Evolutionary conservation across 2,113 vertebrate genomes (phyloP).

Genomic region (Glaucomys volans): DNA sequence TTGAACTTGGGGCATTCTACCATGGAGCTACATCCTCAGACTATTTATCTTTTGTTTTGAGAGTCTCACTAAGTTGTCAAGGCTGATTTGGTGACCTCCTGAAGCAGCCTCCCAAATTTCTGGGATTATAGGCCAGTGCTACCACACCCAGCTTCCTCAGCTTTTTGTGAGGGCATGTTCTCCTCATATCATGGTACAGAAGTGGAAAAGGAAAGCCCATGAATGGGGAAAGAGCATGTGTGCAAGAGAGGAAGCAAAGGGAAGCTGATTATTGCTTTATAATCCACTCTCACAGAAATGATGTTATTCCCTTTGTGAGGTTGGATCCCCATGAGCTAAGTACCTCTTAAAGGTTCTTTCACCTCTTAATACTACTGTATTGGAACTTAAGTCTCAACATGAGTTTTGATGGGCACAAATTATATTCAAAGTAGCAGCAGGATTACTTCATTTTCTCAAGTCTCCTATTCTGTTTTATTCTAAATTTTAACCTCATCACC

Average conservation of each 20-base stretch:
- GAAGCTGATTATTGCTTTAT: not conserved
- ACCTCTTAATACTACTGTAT: not conserved
- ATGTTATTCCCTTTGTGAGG: not conserved
- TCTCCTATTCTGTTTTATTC: not conserved
- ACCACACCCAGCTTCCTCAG: too few species aligned
- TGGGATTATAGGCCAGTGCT: too few species aligned
- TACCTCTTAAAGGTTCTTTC: not conserved
- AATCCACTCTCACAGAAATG: not conserved
- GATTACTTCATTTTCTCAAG: not conserved
- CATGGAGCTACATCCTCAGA: too few species aligned
- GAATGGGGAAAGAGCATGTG: not conserved
- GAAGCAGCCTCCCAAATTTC: too few species aligned
- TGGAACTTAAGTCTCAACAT: not conserved
- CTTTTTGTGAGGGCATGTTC: not conserved
- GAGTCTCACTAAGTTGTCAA: too few species aligned
- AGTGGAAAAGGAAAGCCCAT: not conserved
- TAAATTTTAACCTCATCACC: not conserved
- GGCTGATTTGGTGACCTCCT: too few species aligned
- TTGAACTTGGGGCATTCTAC: too few species aligned
- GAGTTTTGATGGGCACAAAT: not conserved
- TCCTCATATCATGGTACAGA: not conserved
- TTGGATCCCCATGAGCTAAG: not conserved
- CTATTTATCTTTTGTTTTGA: too few species aligned
- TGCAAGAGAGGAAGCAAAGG: not conserved
- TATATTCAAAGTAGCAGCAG: not conserved